Percentiles rank a stretch among this genome's conserved stretches.
These are phyloP conservation scores for Platyrinchus mystaceus DNA, from an alignment of 2,797 vertebrate genomes.

Conservation along the genomic window DNA sequence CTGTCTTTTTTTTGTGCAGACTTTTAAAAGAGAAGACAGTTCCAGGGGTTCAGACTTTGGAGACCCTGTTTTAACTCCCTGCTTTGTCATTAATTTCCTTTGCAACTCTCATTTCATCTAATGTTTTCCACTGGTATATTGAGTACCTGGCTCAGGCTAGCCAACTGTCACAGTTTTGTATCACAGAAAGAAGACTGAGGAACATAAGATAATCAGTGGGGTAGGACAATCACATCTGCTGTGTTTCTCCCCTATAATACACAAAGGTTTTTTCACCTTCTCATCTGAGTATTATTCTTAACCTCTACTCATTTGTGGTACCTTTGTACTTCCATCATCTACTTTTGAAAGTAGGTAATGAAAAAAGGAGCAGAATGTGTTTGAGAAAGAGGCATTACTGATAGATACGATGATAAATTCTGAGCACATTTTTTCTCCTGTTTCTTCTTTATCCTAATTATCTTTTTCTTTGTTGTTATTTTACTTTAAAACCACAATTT, in stretches of 20 bases:
- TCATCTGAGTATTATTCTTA: background rate
- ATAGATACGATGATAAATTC: background rate
- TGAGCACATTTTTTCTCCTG: background rate
- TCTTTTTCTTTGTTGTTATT: background rate
- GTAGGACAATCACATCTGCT: background rate
- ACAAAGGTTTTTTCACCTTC: background rate
- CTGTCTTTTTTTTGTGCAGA: background rate
- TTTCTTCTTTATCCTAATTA: background rate
- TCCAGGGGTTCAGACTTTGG: background rate
- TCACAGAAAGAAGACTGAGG: background rate
- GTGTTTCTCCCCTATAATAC: background rate
- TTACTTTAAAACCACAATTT: background rate
- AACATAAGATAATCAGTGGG: background rate
- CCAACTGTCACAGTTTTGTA: background rate
- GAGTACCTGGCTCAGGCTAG: background rate
- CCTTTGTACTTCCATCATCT: background rate
- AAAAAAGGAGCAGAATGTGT: background rate
- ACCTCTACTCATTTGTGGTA: background rate
- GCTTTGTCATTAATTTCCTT: background rate
- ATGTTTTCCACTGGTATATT: background rate
- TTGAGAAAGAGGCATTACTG: background rate
- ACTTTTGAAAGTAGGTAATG: background rate
- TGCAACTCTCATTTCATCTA: background rate
- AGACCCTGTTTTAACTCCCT: background rate
- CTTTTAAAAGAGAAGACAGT: background rate